Conservation (phyloP, 1,140 invertebrate genomes). For the Ylistrum balloti region DNA sequence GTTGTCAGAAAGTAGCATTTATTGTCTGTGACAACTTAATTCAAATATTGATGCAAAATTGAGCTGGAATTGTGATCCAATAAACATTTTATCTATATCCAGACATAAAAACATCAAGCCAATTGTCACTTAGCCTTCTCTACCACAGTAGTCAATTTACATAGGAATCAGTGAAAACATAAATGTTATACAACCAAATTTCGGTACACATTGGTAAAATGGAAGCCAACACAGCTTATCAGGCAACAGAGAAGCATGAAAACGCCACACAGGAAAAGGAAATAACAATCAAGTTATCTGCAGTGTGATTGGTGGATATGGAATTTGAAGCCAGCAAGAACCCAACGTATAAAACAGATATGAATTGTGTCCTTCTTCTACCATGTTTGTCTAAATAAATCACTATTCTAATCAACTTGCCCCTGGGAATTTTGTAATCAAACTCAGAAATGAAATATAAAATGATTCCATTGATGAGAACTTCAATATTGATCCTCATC, state of each 20-base stretch:
- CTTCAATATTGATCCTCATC: not conserved
- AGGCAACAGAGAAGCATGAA: not conserved
- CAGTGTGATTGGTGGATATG: not conserved
- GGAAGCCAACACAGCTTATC: not conserved
- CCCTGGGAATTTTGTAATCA: not conserved
- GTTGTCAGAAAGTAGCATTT: not conserved
- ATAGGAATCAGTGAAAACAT: slow-evolving; percentile 10
- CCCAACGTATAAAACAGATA: not conserved
- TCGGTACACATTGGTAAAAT: not conserved
- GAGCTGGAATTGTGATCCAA: not conserved
- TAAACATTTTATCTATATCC: slow-evolving; percentile 12
- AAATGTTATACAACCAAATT: not conserved
- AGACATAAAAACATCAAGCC: not conserved
- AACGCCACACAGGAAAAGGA: slow-evolving; percentile 1
- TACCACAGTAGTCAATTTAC: not conserved
- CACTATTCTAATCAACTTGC: not conserved
- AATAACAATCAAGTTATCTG: slow-evolving; percentile 1
- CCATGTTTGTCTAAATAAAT: slow-evolving; percentile 12
- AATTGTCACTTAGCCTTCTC: not conserved
- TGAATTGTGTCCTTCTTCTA: slow-evolving; percentile 27
- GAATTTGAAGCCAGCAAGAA: not conserved
- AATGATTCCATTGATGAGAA: slow-evolving; percentile 4
- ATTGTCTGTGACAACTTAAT: not conserved
- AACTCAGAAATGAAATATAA: slow-evolving; percentile 28
- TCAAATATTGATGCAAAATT: slow-evolving; percentile 28